These are phyloP conservation scores for Hippocampus barbouri DNA, from an alignment of 2,113 vertebrate species.

Conservation along the genomic window DNA sequence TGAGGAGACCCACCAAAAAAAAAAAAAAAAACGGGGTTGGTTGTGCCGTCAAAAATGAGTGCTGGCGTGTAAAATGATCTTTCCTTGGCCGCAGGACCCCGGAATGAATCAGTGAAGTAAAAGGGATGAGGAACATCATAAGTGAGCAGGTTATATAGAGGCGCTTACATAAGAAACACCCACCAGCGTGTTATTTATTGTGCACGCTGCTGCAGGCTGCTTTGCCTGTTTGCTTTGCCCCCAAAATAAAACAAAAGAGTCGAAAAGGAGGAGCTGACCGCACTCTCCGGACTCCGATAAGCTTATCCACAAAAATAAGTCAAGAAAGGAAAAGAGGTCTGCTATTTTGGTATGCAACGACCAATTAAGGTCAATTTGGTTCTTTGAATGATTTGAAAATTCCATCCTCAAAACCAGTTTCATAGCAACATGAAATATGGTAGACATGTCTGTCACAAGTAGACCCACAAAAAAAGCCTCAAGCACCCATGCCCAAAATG, in stretches of 20 bases:
- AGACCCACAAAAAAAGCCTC: too few relatives aligned
- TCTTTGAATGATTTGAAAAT: neutral
- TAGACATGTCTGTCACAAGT: too few relatives aligned
- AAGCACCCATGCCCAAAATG: too few relatives aligned
- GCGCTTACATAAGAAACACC: slow-evolving; percentile 33
- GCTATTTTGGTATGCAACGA: neutral
- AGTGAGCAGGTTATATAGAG: neutral
- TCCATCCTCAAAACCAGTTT: too few relatives aligned
- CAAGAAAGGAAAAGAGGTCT: neutral
- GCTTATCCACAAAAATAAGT: too few relatives aligned
- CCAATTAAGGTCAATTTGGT: neutral
- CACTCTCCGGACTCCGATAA: neutral
- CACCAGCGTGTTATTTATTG: slow-evolving; percentile 16
- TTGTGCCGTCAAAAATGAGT: slow-evolving; percentile 84
- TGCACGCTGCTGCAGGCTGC: neutral
- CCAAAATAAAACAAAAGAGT: neutral
- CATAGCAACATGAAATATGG: too few relatives aligned
- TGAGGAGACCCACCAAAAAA: too few relatives aligned
- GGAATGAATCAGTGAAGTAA: neutral
- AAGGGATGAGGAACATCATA: neutral
- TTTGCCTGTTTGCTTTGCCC: neutral
- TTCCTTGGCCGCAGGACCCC: neutral
- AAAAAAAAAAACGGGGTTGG: slow-evolving; percentile 74
- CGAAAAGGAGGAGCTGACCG: neutral
- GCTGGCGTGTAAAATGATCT: slow-evolving; percentile 57